Conservation (phyloP, 1,140 invertebrate species). For the Vanessa atalanta region DNA sequence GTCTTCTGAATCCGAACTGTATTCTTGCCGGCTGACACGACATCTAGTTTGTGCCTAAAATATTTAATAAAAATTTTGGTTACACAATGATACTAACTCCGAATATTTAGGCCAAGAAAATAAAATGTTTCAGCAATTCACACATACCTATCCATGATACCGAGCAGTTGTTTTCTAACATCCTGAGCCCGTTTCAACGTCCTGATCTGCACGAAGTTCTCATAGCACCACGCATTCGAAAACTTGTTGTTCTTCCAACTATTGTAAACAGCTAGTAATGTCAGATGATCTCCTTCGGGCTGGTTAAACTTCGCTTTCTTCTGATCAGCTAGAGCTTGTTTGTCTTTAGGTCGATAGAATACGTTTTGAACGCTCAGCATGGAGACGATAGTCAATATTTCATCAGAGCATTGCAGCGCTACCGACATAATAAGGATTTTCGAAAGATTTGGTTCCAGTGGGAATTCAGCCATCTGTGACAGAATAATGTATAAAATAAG, state of each 20-base stretch:
- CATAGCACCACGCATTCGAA: constrained; percentile 99
- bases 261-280: constrained; percentile 98
- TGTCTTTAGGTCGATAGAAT: constrained; percentile 98
- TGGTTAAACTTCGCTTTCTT: constrained; percentile 99
- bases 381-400: constrained; percentile 98
- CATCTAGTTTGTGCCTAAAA: constrained; percentile 96
- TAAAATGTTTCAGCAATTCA: background rate
- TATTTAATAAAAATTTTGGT: background rate
- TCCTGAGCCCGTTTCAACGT: constrained; percentile 99
- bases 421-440: constrained; percentile 99
- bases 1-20: constrained; percentile 98
- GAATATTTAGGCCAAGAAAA: background rate
- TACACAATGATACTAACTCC: no score
- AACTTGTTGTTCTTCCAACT: constrained; percentile 99
- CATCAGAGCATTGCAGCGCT: constrained; percentile 98
- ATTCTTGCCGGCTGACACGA: constrained; percentile 97
- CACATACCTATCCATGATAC: constrained; percentile 95
- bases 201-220: constrained; percentile 99
- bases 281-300: constrained; percentile 98
- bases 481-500: constrained; percentile 1
- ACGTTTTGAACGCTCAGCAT: constrained; percentile 99
- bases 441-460: constrained; percentile 98
- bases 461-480: constrained; percentile 98
- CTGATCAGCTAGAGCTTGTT: constrained; percentile 98
- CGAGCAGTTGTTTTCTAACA: constrained; percentile 98